Base-by-base conservation (phyloP, 2,113 vertebrate genomes). In the Tachycineta bicolor region DNA sequence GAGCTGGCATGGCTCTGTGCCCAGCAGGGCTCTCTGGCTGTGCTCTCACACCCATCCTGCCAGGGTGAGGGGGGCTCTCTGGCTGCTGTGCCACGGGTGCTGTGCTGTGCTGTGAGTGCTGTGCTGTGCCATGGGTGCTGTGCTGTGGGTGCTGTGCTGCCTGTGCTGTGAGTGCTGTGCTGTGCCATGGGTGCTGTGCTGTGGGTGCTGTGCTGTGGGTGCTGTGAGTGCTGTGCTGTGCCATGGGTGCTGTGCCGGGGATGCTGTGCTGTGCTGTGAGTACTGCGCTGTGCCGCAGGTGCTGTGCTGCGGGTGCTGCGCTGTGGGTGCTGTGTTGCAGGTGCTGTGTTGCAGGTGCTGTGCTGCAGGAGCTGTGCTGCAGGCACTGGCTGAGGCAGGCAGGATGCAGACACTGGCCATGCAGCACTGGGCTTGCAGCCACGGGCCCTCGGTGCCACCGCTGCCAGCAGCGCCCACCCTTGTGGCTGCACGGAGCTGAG, bases 361-460 rank as follows among this genome's bases (percentile, higher is more conserved):
- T 15, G 19, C 43, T 15, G 49, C 0, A 4, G 47, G 14, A 24
- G 49, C 49, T 50, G 49, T 50, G 20, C 18, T 46, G 44, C 18
- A 18, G 44, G 44, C 12, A 1, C 68, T 55, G 56, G 37, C 14
- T 2, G 8, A 46, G 31, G 33, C 2, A 0, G 39, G 52, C 50
- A 43, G n/a, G 22, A 24, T 34, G 23, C 6, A 5, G 56, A 14
- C 33, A 60, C 58, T 60, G 58, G 58, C 15, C 53, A 55, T 22
- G 37, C 19, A 10, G 59, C 25, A 3, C 62, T 12, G 46, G 43
- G 20, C 6, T 14, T 0, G 20, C 11, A 19, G 83, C 28, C 47
- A 41, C 0, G 0, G 11, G 31, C 15, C 47, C 47, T 43, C 11
- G 0, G 2, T 58, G 62, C 41, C 56, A 7, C 14, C 0, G 0